phyloP scores from a whole-genome alignment of 64 coral and sea anemone species.

The Montipora foliosa region DNA sequence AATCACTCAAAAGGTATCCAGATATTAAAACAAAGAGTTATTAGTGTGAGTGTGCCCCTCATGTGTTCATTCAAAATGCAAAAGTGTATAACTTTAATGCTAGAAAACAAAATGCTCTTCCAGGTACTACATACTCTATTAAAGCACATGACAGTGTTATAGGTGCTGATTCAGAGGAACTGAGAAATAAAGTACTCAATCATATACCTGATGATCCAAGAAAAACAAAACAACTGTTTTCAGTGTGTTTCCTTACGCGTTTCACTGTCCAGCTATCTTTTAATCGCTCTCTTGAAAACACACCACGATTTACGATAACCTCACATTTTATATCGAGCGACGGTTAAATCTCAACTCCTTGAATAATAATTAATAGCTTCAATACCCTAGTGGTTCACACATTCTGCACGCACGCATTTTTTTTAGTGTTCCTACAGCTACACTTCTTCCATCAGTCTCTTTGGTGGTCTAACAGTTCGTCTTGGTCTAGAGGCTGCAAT shows the following conservation, averaged over 20 bases:
- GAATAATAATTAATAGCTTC: no score
- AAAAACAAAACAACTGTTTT: constrained; percentile 56
- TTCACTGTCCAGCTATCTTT: no score
- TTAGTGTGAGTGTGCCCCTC: constrained; percentile 60
- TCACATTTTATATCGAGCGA: no score
- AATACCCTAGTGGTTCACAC: no score
- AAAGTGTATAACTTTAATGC: constrained; percentile 74
- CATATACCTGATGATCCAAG: constrained; percentile 50
- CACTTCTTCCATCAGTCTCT: no score
- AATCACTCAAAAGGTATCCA: constrained; percentile 66
- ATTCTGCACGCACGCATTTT: no score
- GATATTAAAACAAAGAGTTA: constrained; percentile 65
- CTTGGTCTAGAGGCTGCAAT: no score
- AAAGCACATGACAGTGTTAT: constrained; percentile 76
- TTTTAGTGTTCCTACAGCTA: no score
- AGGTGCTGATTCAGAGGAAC: constrained; percentile 62
- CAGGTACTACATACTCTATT: constrained; percentile 70
- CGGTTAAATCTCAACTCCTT: no score
- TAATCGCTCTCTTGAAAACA: no score
- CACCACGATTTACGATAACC: no score
- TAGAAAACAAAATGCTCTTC: constrained; percentile 58
- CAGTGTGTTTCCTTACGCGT: not conserved
- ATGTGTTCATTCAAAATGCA: constrained; percentile 74
- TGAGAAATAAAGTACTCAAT: constrained; percentile 55
- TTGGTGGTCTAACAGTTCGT: no score